Base-by-base conservation (phyloP, 2,797 vertebrate species). In the Capromys pilorides region DNA sequence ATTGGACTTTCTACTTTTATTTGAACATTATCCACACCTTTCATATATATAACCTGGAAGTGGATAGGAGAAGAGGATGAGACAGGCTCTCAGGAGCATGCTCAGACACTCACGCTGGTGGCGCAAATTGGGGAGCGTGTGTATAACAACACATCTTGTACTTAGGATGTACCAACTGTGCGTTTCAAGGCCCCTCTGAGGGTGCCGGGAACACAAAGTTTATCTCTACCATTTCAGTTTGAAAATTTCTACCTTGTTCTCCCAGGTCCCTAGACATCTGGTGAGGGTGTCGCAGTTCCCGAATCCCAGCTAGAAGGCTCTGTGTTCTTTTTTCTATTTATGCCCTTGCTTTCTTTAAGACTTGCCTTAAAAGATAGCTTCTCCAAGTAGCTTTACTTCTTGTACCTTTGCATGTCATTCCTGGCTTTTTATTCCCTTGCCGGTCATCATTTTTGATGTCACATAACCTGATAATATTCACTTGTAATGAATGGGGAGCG, bases 391-490 rank as follows among this genome's bases (percentile, higher is more conserved):
- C 28, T 78, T 78, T 91, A 10, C 16, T 78, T 67, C 18, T 81
- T 49, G 73, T 61, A 2, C 33, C 41, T 82, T 91, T 36, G 91
- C 24, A 83, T 21, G 64, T 73, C 26, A 86, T 86, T 41, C 5
- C 71, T 78, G 89, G 11, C 36, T 94, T 89, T 59, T 41, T 67
- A 21, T 61, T 81, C 24, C 24, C 45, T 85, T 93, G 18, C 5
- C 66, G 86, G n/a, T 86, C 75, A 33, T 86, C 67, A 36, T 85
- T 86, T 86, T 62, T 86, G 36, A 54, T 78, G 31, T 3, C 61
- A 88, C 73, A 69, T 86, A 67, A 86, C 21, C n/a, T 49, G 39
- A 9, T 83, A 73, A 75, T 86, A 91, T 77, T 89, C 31, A 90
- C 6, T 91, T 75, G n/a, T n/a, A n/a, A n/a, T n/a, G n/a, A n/a